Evolutionary conservation across 2,113 vertebrate genomes (phyloP).

Genomic region (Puntigrus tetrazona): DNA sequence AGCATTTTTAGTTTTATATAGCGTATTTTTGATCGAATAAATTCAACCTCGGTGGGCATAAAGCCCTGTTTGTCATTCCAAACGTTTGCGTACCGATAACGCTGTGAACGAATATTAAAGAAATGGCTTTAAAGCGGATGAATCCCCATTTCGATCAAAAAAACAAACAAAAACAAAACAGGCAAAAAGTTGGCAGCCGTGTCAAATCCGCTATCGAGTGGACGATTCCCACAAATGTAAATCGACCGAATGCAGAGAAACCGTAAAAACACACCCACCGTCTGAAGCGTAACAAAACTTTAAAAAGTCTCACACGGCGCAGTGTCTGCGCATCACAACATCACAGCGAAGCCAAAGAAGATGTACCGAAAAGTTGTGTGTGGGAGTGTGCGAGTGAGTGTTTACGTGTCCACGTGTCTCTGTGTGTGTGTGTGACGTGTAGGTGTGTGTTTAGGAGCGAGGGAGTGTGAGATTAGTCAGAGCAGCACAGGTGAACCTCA

Average conservation of each 20-base stretch:
- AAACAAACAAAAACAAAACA: background rate
- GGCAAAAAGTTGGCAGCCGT: background rate
- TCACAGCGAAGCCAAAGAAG: slow-evolving; percentile 11
- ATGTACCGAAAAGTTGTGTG: background rate
- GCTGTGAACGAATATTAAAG: background rate
- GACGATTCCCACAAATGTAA: background rate
- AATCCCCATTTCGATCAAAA: background rate
- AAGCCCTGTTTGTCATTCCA: background rate
- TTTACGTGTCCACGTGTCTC: slow-evolving; percentile 24
- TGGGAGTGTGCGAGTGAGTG: slow-evolving; percentile 29
- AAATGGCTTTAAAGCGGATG: background rate
- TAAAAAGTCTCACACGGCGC: background rate
- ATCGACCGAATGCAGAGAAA: background rate
- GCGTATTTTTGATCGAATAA: background rate
- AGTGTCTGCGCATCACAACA: background rate
- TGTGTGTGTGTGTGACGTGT: slow-evolving; percentile 29
- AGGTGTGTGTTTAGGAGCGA: slow-evolving; percentile 38
- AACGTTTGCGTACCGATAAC: too few relatives aligned
- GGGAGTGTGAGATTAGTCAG: slow-evolving; percentile 19
- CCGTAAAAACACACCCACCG: background rate
- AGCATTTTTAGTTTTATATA: too few relatives aligned
- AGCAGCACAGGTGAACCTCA: slow-evolving; percentile 47
- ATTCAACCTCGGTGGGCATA: background rate
- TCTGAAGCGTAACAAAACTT: background rate
- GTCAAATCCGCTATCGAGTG: background rate